Percentiles rank a stretch among this genome's conserved stretches.
Conservation (phyloP, 2,113 vertebrate species). For the Elgaria multicarinata region DNA sequence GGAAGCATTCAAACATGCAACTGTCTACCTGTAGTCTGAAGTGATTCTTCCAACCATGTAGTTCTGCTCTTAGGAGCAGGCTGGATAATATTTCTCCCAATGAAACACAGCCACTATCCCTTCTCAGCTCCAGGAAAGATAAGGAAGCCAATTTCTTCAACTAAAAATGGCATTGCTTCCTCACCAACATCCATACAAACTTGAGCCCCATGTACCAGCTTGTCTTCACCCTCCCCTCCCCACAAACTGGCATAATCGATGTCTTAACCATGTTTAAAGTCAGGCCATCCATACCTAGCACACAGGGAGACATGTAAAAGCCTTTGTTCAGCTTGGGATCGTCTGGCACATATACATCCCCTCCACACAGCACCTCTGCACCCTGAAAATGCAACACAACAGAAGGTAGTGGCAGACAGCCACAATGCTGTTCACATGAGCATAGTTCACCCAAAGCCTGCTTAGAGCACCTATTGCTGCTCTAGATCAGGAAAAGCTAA, state of each 20-base stretch:
- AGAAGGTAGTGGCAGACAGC: background rate
- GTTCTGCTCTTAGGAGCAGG: background rate
- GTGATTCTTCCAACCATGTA: background rate
- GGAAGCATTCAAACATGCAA: background rate
- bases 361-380: constrained; percentile 90
- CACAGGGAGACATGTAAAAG: constrained; percentile 91
- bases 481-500: too few relatives aligned
- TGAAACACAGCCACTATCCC: background rate
- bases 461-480: too few relatives aligned
- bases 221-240: background rate
- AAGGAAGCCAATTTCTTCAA: background rate
- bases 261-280: background rate
- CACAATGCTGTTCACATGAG: background rate
- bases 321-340: constrained; percentile 90
- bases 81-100: background rate
- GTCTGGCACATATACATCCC: constrained; percentile 81
- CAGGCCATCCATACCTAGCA: constrained; percentile 81
- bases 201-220: too few relatives aligned
- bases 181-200: background rate
- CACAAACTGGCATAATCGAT: background rate
- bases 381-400: constrained; percentile 79
- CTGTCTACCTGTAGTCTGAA: background rate
- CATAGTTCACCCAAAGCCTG: background rate
- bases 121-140: background rate
- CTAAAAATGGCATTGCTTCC: background rate